A percentile compares a stretch with the other conserved stretches of the same genome.
Conservation (phyloP, 2,888 invertebrate genomes). For the Cheilosia urbana region DNA sequence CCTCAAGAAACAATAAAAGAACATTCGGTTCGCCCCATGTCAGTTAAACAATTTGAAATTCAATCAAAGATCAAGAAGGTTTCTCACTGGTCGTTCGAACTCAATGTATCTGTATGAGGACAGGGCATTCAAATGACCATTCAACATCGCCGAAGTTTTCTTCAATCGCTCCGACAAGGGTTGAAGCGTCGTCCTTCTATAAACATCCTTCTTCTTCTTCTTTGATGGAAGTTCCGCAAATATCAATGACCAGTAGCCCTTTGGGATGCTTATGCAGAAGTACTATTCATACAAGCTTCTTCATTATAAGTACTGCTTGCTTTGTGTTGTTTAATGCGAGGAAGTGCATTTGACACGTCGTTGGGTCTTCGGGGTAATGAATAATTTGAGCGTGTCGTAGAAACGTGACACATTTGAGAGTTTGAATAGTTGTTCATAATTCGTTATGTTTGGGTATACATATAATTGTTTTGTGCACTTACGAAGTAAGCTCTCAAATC, state of each 20-base stretch:
- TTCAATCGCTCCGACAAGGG: constrained; percentile 46
- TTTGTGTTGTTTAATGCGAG: constrained; percentile 43
- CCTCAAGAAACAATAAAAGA: constrained; percentile 56
- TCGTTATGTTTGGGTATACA: background rate
- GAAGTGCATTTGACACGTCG: constrained; percentile 55
- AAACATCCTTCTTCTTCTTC: constrained; percentile 29
- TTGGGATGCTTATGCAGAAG: constrained; percentile 16
- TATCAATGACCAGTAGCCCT: constrained; percentile 61
- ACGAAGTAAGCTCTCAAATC: constrained; percentile 59
- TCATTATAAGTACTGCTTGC: constrained; percentile 33
- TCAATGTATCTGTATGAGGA: constrained; percentile 16
- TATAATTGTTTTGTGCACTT: constrained; percentile 66
- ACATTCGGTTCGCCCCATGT: constrained; percentile 32
- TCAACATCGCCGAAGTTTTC: constrained; percentile 49
- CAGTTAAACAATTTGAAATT: constrained; percentile 54
- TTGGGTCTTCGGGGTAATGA: constrained; percentile 46
- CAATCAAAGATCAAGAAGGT: constrained; percentile 54
- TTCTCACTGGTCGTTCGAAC: background rate
- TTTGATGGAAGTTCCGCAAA: constrained; percentile 37
- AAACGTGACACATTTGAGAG: constrained; percentile 62
- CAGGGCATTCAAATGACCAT: constrained; percentile 38
- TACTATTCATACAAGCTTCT: constrained; percentile 34
- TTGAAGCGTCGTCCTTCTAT: constrained; percentile 32
- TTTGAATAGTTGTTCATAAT: constrained; percentile 52
- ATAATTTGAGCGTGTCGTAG: constrained; percentile 51